phyloP scores from a whole-genome alignment of 2,888 invertebrate genomes.

The Perizoma flavofasciatum region DNA sequence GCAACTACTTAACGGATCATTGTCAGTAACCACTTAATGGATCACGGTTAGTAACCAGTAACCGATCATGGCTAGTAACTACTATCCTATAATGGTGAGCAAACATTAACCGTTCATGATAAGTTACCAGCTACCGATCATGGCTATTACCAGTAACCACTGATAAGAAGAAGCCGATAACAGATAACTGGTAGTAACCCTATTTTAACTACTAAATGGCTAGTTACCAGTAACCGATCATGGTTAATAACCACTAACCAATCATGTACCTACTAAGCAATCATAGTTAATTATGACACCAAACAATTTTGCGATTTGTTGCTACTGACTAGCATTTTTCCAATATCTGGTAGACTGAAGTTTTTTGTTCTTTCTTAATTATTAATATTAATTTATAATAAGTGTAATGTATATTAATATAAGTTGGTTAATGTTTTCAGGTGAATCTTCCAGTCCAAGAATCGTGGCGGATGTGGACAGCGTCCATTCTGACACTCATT shows the following conservation, averaged over 20 bases:
- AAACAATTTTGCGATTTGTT: too few species aligned
- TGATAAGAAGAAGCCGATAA: too few species aligned
- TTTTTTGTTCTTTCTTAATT: too few species aligned
- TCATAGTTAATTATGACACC: background rate
- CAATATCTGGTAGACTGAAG: too few species aligned
- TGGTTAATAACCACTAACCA: background rate
- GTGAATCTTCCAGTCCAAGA: constrained; percentile 83
- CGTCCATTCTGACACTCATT: constrained; percentile 81
- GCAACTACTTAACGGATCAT: background rate
- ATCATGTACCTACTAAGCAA: constrained; percentile 6
- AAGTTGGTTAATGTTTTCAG: constrained; percentile 43
- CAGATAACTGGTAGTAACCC: too few species aligned
- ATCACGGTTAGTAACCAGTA: background rate
- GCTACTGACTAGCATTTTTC: too few species aligned
- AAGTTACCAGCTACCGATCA: background rate
- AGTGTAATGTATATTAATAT: too few species aligned
- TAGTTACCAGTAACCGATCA: background rate
- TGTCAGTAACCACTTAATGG: too few species aligned
- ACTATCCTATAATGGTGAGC: too few species aligned
- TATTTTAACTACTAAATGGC: too few species aligned
- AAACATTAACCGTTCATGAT: background rate
- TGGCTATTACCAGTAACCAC: background rate
- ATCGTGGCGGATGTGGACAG: constrained; percentile 85
- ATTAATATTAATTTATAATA: too few species aligned
- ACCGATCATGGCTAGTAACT: background rate